phyloP scores from a whole-genome alignment of 2,888 invertebrate genomes.

The Polydrusus pterygomalis region DNA sequence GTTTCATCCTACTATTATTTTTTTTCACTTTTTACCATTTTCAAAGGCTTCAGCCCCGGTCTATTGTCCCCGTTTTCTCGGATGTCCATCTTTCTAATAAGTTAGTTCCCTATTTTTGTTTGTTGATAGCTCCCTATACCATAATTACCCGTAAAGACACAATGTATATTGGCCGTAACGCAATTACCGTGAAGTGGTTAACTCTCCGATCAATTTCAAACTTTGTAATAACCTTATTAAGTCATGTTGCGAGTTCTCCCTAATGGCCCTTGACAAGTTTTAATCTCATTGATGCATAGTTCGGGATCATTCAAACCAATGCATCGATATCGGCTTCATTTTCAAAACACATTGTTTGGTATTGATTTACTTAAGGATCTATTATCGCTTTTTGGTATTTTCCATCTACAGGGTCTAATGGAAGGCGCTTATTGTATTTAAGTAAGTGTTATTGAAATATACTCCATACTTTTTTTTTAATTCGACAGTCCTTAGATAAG shows the following conservation, averaged over 20 bases:
- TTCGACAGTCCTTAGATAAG: too few relatives aligned
- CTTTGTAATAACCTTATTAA: slow-evolving; percentile 26
- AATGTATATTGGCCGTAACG: slow-evolving; percentile 6
- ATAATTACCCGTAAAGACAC: slow-evolving; percentile 8
- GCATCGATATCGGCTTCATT: slow-evolving; percentile 11
- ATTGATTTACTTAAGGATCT: too few relatives aligned
- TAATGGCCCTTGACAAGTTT: slow-evolving; percentile 21
- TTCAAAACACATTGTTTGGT: background rate
- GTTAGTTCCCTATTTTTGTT: background rate
- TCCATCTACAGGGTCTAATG: too few relatives aligned
- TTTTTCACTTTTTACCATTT: too few relatives aligned
- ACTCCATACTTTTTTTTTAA: too few relatives aligned
- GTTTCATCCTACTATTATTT: too few relatives aligned
- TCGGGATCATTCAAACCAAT: background rate
- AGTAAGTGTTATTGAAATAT: too few relatives aligned
- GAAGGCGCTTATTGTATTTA: too few relatives aligned
- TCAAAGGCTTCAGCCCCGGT: too few relatives aligned
- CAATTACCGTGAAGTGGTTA: slow-evolving; percentile 17
- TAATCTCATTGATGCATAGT: slow-evolving; percentile 16
- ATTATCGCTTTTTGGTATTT: too few relatives aligned
- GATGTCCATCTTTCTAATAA: too few relatives aligned
- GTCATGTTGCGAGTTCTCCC: background rate
- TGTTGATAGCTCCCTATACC: background rate
- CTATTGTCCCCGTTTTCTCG: too few relatives aligned
- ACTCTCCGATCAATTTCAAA: slow-evolving; percentile 27